These are phyloP conservation scores for Paracentrotus lividus DNA, from an alignment of 53 echinoderm and acorn worm species.

Conservation along the genomic window DNA sequence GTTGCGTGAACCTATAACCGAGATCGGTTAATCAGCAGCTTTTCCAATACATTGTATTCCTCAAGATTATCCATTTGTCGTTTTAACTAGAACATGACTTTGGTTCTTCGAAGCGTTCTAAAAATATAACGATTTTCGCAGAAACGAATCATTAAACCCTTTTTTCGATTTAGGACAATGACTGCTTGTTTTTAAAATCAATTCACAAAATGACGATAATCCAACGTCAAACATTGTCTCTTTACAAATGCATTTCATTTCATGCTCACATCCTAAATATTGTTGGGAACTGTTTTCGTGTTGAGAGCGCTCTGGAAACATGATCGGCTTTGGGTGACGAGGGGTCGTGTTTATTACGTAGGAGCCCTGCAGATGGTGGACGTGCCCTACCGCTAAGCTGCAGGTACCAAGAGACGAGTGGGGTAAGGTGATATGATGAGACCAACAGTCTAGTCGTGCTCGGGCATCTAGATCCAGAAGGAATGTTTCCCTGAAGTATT, in stretches of 20 bases:
- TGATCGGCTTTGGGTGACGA: constrained; percentile 8
- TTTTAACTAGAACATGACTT: not conserved
- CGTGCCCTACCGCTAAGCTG: constrained; percentile 26
- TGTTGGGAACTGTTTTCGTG: not conserved
- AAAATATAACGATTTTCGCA: not conserved
- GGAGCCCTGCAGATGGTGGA: constrained; percentile 33
- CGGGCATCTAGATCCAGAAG: constrained; percentile 30
- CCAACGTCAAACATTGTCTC: not conserved
- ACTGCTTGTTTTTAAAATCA: not conserved
- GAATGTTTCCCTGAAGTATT: not conserved
- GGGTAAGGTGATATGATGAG: constrained; percentile 2
- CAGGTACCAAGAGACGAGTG: constrained; percentile 21
- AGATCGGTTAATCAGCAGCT: too few species aligned
- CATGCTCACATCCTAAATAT: not conserved
- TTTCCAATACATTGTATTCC: not conserved
- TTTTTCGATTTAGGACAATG: too few species aligned
- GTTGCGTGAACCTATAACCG: too few species aligned
- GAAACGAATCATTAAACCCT: not conserved
- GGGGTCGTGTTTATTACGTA: constrained; percentile 46
- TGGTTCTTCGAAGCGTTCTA: not conserved
- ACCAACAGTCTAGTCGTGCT: not conserved
- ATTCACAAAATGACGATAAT: not conserved
- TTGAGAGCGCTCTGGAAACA: constrained; percentile 14
- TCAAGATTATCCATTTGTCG: not conserved
- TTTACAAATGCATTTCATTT: not conserved